Evolutionary conservation across 2,888 invertebrate genomes (phyloP).

Genomic region (Melieria omissa): DNA sequence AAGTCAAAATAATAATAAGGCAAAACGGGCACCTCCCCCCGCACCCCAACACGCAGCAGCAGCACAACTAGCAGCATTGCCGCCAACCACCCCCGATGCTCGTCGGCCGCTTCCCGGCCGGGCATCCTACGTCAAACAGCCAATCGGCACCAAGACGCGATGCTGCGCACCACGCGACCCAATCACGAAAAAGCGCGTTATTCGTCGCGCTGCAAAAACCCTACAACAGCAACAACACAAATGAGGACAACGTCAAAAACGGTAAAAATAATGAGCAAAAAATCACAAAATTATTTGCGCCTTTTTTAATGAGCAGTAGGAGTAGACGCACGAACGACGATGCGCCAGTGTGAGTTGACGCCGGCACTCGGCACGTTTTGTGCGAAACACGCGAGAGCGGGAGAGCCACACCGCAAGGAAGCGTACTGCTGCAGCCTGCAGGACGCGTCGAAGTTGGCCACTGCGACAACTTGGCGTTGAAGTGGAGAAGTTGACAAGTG

Average conservation of each 20-base stretch:
- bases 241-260: conserved; percentile 7
- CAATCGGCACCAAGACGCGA: conserved; percentile 32
- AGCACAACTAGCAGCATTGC: neutral
- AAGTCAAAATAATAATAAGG: neutral
- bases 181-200: conserved; percentile 35
- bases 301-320: conserved; percentile 27
- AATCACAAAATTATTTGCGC: conserved; percentile 31
- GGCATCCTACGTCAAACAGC: conserved; percentile 20
- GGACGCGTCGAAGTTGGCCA: no score
- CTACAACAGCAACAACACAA: neutral
- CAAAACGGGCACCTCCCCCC: neutral
- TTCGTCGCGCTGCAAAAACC: conserved; percentile 1
- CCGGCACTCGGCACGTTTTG: no score
- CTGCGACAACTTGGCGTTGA: no score
- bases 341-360: no score
- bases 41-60: neutral
- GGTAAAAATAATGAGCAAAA: conserved; percentile 33
- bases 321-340: no score
- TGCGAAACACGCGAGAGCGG: no score
- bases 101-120: no score
- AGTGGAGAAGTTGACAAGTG: no score
- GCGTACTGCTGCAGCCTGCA: no score
- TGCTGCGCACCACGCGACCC: conserved; percentile 22
- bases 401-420: no score
- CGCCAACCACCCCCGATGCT: conserved; percentile 1